Evolutionary conservation across 1,140 invertebrate genomes (phyloP).

Genomic region (Bombus vancouverensis): DNA sequence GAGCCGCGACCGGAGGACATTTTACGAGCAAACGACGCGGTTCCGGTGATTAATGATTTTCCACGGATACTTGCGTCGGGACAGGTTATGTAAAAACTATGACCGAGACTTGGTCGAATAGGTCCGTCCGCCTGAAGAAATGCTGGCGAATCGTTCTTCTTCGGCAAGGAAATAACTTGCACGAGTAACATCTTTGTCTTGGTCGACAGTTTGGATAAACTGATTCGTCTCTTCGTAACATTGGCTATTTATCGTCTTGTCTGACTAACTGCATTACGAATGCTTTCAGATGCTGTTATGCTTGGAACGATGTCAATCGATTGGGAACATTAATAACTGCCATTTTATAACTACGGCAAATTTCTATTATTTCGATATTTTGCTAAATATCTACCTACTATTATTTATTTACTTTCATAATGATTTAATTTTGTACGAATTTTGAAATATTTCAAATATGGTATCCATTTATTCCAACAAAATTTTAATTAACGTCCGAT

Average conservation of each 20-base stretch:
- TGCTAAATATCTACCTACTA: neutral
- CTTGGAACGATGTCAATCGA: neutral
- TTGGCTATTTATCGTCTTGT: conserved; percentile 1
- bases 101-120: conserved; percentile 1
- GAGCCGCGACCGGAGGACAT: neutral
- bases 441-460: too few species aligned
- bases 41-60: conserved; percentile 42
- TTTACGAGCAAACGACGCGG: conserved; percentile 41
- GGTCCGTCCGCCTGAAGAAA: neutral
- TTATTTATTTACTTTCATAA: neutral
- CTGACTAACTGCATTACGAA: neutral
- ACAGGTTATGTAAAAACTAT: conserved; percentile 1
- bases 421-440: too few species aligned
- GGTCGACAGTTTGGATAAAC: neutral
- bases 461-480: too few species aligned
- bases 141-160: neutral
- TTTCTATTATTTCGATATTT: neutral
- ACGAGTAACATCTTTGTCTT: neutral
- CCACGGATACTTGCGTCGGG: neutral
- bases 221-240: neutral
- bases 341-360: neutral
- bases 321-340: neutral
- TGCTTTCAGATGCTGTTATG: neutral
- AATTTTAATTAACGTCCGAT: too few species aligned
- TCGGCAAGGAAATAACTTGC: conserved; percentile 1